These are phyloP conservation scores for Aphyosemion australe DNA, from an alignment of 2,113 vertebrate genomes.

Conservation along the genomic window DNA sequence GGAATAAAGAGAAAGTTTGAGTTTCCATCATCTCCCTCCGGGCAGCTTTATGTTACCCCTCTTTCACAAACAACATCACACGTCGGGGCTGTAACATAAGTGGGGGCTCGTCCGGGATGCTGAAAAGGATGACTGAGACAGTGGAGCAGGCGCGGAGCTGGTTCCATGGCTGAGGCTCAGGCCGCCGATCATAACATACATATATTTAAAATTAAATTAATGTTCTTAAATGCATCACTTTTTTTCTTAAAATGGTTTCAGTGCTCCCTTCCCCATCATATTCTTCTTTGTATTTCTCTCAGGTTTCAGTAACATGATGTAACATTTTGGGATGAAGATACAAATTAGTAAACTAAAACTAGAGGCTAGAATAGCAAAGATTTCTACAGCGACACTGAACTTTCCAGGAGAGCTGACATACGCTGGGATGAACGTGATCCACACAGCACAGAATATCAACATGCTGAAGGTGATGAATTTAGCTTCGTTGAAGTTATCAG, in stretches of 20 bases:
- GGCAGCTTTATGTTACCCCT: no score
- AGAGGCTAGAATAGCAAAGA: conserved; percentile 22
- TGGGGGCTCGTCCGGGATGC: no score
- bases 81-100: no score
- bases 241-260: neutral
- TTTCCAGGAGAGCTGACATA: conserved; percentile 14
- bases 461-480: conserved; percentile 24
- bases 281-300: conserved; percentile 6
- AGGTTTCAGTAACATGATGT: conserved; percentile 3
- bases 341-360: conserved; percentile 9
- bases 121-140: no score
- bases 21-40: no score
- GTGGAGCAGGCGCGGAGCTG: no score
- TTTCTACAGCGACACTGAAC: conserved; percentile 20
- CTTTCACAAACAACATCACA: no score
- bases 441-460: conserved; percentile 23
- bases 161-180: no score
- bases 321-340: conserved; percentile 11
- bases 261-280: neutral
- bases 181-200: no score
- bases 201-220: no score
- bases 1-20: no score
- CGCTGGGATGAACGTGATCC: conserved; percentile 15
- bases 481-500: conserved; percentile 22
- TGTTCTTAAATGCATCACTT: no score